Percentiles rank a stretch among this genome's conserved stretches.
Conservation (phyloP, 2,888 invertebrate species). For the Cerceris rybyensis region DNA sequence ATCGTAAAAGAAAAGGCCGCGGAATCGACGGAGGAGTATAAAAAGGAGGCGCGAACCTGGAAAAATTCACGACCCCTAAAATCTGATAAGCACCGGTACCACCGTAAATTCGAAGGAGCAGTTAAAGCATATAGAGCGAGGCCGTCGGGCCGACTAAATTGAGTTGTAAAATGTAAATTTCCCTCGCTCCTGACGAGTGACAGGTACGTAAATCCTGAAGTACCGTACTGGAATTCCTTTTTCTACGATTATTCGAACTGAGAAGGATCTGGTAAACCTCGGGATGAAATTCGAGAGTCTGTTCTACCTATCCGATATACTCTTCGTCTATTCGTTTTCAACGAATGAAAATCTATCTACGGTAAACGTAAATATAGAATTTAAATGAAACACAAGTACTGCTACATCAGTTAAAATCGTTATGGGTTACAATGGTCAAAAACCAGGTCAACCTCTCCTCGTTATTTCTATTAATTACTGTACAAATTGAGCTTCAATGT, state of each 20-base stretch:
- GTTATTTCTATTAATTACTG: too few species aligned
- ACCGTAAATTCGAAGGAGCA: conserved; percentile 14
- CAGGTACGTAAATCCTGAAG: conserved; percentile 19
- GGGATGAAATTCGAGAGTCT: too few species aligned
- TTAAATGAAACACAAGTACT: too few species aligned
- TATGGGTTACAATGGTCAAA: too few species aligned
- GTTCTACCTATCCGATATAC: background rate
- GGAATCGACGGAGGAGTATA: background rate
- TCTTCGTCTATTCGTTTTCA: background rate
- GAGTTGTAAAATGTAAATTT: conserved; percentile 44
- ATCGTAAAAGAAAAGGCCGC: background rate
- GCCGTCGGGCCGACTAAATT: conserved; percentile 25
- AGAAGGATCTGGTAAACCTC: too few species aligned
- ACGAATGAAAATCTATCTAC: too few species aligned
- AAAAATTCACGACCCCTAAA: conserved; percentile 31
- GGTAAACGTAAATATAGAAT: too few species aligned
- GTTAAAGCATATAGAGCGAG: conserved; percentile 15
- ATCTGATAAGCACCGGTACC: conserved; percentile 24
- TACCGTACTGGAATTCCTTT: background rate
- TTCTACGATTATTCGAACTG: background rate
- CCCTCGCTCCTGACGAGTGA: conserved; percentile 5
- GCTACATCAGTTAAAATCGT: too few species aligned
- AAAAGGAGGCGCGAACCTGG: background rate
- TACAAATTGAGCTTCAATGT: too few species aligned
- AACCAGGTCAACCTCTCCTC: too few species aligned